Conservation (phyloP, 2,888 invertebrate species). For the Strigamia transsilvanica region DNA sequence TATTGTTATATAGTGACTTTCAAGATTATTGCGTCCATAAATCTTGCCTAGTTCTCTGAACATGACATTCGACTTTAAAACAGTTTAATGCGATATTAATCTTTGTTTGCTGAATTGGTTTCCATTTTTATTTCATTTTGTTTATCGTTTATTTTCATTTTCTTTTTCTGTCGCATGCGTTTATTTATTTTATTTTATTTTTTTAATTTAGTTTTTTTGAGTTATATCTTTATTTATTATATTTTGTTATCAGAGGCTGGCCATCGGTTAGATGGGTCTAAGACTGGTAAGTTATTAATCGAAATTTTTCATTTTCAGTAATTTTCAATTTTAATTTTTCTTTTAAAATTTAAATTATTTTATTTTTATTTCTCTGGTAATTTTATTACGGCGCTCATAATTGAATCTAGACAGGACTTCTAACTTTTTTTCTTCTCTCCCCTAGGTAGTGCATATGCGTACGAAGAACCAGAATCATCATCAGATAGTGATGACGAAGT, state of each 20-base stretch:
- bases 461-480: constrained; percentile 74
- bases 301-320: background rate
- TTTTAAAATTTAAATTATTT: background rate
- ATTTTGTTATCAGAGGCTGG: constrained; percentile 29
- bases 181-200: background rate
- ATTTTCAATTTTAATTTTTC: background rate
- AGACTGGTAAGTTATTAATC: background rate
- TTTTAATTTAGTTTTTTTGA: background rate
- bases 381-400: background rate
- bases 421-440: background rate
- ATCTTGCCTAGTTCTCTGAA: background rate
- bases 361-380: too few species aligned
- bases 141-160: background rate
- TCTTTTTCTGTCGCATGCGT: background rate
- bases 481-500: constrained; percentile 80
- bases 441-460: constrained; percentile 71
- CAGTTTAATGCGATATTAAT: background rate
- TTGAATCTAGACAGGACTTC: background rate
- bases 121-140: background rate
- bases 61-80: background rate
- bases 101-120: background rate
- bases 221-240: background rate
- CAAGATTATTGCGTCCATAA: background rate
- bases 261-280: background rate
- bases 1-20: background rate